phyloP scores from a whole-genome alignment of 1,140 invertebrate species.

The Zaprionus kolodkinae region DNA sequence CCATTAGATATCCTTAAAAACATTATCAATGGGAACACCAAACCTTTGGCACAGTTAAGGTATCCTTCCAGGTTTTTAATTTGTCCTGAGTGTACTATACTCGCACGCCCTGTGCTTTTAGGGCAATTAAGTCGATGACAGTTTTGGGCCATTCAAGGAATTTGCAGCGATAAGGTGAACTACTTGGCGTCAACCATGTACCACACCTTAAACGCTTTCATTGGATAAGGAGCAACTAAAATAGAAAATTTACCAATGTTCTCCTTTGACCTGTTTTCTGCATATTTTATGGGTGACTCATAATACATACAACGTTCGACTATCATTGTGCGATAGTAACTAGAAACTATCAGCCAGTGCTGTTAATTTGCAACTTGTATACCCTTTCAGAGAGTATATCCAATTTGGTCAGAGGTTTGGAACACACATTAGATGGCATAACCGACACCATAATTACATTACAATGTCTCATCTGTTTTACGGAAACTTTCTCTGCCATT shows the following conservation, averaged over 20 bases:
- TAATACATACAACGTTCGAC: background rate
- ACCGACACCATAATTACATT: background rate
- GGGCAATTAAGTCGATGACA: conserved; percentile 57
- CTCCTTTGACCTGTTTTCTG: conserved; percentile 6
- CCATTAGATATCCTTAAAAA: background rate
- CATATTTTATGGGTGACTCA: background rate
- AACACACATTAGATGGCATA: background rate
- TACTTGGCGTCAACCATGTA: background rate
- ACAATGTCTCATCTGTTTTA: no score
- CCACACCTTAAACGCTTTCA: conserved; percentile 41
- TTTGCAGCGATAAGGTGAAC: background rate
- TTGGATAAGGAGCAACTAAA: conserved; percentile 13
- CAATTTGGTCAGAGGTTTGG: background rate
- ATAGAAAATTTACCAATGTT: background rate
- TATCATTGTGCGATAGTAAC: background rate
- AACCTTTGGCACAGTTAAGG: background rate
- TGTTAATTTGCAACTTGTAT: background rate
- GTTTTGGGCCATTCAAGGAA: conserved; percentile 38
- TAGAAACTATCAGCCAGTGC: background rate
- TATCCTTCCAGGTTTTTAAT: background rate
- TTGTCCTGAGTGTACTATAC: conserved; percentile 2
- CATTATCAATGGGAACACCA: background rate
- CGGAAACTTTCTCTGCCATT: no score
- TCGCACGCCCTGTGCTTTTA: conserved; percentile 22
- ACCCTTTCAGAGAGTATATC: background rate